Conservation (phyloP, 2,113 vertebrate species). For the Heptranchias perlo region DNA sequence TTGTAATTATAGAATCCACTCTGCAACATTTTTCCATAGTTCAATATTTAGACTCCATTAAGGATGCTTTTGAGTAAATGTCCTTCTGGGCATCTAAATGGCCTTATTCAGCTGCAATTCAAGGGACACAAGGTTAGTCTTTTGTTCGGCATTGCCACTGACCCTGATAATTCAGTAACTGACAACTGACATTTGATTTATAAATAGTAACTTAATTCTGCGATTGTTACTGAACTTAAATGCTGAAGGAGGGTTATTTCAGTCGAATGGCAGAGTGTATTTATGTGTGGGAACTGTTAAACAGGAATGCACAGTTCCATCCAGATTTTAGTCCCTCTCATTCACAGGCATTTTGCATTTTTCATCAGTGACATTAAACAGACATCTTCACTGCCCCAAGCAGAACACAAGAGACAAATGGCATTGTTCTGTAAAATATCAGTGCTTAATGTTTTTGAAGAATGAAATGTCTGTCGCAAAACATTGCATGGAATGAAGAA, state of each 20-base stretch:
- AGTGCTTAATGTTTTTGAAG: neutral
- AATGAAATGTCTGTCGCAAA: neutral
- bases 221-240: neutral
- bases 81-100: neutral
- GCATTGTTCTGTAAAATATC: neutral
- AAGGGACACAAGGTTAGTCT: neutral
- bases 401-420: constrained; percentile 7
- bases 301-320: neutral
- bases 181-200: constrained; percentile 9
- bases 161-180: constrained; percentile 11
- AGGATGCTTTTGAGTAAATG: neutral
- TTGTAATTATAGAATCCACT: neutral
- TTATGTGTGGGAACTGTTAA: neutral
- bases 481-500: neutral
- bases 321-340: neutral
- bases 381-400: neutral
- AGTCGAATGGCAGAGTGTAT: neutral
- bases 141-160: constrained; percentile 16
- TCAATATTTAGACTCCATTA: neutral
- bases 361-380: neutral
- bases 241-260: neutral
- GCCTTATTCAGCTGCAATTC: constrained; percentile 11
- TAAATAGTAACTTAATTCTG: neutral
- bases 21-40: neutral
- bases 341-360: neutral